Evolutionary conservation across 1,140 invertebrate genomes (phyloP).

Genomic region (Chrysopa pallens): DNA sequence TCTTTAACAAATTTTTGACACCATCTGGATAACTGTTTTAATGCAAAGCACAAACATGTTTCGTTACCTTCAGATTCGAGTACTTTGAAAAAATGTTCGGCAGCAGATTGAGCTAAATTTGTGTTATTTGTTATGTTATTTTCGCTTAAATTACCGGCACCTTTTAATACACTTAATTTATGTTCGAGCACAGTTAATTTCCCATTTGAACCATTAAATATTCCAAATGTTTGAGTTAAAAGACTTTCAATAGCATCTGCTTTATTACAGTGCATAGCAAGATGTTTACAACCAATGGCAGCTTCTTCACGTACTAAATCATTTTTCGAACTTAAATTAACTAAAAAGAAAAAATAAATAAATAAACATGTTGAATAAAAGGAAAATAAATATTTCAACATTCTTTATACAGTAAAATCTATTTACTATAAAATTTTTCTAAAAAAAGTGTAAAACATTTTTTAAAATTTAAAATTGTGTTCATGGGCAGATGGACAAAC

Average conservation of each 20-base stretch:
- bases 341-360: slow-evolving; percentile 19
- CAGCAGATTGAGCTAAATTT: slow-evolving; percentile 38
- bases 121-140: slow-evolving; percentile 43
- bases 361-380: slow-evolving; percentile 3
- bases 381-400: not conserved
- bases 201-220: slow-evolving; percentile 79
- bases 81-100: slow-evolving; percentile 54
- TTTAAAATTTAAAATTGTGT: too few relatives aligned
- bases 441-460: slow-evolving; percentile 5
- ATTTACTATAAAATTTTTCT: slow-evolving; percentile 1
- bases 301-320: slow-evolving; percentile 55
- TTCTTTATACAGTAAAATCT: too few relatives aligned
- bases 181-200: slow-evolving; percentile 79
- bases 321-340: slow-evolving; percentile 68
- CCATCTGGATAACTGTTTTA: slow-evolving; percentile 71
- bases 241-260: slow-evolving; percentile 44
- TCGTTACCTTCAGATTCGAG: slow-evolving; percentile 84
- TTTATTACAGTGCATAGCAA: slow-evolving; percentile 58
- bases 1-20: slow-evolving; percentile 42
- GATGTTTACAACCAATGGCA: slow-evolving; percentile 40
- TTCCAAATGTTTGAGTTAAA: slow-evolving; percentile 55
- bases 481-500: too few relatives aligned
- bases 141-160: slow-evolving; percentile 60
- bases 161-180: slow-evolving; percentile 76
- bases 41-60: slow-evolving; percentile 63